phyloP scores from a whole-genome alignment of 2,113 vertebrate species.

The Coptodon rendalli region DNA sequence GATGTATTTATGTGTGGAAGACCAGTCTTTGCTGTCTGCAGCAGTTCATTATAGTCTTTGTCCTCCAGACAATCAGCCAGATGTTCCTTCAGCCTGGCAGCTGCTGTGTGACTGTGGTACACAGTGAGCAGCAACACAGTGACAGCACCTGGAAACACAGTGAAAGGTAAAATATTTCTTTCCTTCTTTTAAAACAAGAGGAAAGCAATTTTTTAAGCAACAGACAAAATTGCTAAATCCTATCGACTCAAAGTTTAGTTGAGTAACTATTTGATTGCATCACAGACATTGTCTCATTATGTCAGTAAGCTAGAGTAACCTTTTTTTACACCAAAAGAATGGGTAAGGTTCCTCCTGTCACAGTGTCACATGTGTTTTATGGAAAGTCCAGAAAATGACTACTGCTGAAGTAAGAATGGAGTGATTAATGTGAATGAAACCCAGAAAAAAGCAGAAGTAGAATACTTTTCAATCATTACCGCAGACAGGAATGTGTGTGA shows the following conservation, averaged over 20 bases:
- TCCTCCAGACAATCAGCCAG: slow-evolving; percentile 14
- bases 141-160: neutral
- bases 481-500: neutral
- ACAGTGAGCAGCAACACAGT: neutral
- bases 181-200: rapidly evolving
- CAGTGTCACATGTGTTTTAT: neutral
- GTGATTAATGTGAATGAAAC: neutral
- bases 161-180: rapidly evolving
- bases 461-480: neutral
- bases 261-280: neutral
- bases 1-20: neutral
- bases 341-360: neutral
- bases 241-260: neutral
- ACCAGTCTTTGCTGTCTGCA: neutral
- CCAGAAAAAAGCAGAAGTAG: neutral
- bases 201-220: rapidly evolving
- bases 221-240: rapidly evolving
- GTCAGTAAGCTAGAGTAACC: neutral
- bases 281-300: neutral
- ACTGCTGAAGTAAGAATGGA: neutral
- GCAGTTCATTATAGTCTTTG: neutral
- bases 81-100: neutral
- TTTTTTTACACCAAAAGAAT: neutral
- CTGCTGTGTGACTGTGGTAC: neutral
- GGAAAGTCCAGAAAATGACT: neutral